Base-by-base conservation (phyloP, 2,888 invertebrate genomes). In the Epirrita christyi region DNA sequence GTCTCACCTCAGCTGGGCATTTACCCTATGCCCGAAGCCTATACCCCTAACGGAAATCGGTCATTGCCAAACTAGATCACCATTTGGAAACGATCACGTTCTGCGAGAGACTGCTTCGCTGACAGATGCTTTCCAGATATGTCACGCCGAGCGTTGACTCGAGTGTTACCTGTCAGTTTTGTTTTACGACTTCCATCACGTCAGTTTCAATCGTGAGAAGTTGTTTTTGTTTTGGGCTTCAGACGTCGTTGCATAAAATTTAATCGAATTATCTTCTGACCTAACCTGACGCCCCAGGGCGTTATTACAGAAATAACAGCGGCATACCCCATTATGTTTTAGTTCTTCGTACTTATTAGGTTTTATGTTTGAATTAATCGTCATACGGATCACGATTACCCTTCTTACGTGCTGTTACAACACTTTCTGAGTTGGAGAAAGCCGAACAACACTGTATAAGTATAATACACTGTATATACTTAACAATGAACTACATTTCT, bases 361-460 rank as follows among this genome's bases (percentile, higher is more conserved):
- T 70, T 68, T 68, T 55, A 56, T 52, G 75, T 66, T 66, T 55
- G 53, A 61, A 71, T 78, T 77, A 79, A 81, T 83, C 76, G 68
- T 70, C 62, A 81, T 61, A 68, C 77, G 62, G 67, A 76, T 81
- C 84, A 84, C 84, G 83, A 79, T 82, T 80, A 81, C 75, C 77
- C 77, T 78, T 76, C 78, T 78, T 80, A 77, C 77, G 72, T 74
- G 71, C 66, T 71, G 73, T 79, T 78, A 78, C 76, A 70, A 75
- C 76, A 80, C 79, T 78, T 74, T 76, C 74, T 67, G 73, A 75
- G 71, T 79, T 68, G 76, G 82, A 78, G 86, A 88, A 86, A 86
- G 85, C 80, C 70, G 69, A 64, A 61, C 64, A 63, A 56, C 62
- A 58, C 49, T 54, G 50, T 59, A 48, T 59, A 61, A 65, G n/a